These are phyloP conservation scores for Leptobrachium leishanense DNA, from an alignment of 2,113 vertebrate genomes.

Conservation along the genomic window DNA sequence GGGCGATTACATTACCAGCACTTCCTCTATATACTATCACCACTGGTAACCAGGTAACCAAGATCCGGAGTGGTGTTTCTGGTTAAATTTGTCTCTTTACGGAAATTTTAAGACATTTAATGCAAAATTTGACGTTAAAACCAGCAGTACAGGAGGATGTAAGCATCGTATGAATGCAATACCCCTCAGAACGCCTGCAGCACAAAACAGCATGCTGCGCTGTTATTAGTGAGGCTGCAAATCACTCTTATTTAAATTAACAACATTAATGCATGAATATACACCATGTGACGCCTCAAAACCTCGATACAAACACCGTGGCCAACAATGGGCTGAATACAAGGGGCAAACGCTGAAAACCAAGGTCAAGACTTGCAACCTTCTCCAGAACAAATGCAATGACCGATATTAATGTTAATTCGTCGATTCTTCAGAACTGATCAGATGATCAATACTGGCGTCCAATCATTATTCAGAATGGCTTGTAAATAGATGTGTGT, in stretches of 20 bases:
- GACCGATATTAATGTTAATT: too few species aligned
- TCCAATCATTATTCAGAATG: too few species aligned
- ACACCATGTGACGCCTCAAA: slow-evolving; percentile 19
- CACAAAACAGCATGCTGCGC: neutral
- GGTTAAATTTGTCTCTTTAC: too few species aligned
- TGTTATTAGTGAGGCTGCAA: slow-evolving; percentile 24
- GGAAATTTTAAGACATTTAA: neutral
- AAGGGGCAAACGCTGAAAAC: neutral
- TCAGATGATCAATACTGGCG: too few species aligned
- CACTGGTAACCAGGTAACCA: too few species aligned
- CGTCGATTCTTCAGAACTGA: too few species aligned
- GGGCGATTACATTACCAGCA: too few species aligned
- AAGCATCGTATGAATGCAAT: slow-evolving; percentile 1
- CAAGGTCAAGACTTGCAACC: too few species aligned
- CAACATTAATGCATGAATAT: slow-evolving; percentile 33
- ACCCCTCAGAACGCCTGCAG: slow-evolving; percentile 11
- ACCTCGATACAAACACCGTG: neutral
- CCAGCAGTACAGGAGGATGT: neutral
- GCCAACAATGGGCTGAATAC: slow-evolving; percentile 1
- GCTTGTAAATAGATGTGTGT: too few species aligned
- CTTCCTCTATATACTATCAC: too few species aligned
- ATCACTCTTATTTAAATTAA: slow-evolving; percentile 25
- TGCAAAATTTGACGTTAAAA: neutral
- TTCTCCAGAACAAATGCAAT: too few species aligned
- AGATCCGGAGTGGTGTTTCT: too few species aligned